Base-by-base conservation (phyloP, 1,140 invertebrate species). In the Saccostrea glomerata region DNA sequence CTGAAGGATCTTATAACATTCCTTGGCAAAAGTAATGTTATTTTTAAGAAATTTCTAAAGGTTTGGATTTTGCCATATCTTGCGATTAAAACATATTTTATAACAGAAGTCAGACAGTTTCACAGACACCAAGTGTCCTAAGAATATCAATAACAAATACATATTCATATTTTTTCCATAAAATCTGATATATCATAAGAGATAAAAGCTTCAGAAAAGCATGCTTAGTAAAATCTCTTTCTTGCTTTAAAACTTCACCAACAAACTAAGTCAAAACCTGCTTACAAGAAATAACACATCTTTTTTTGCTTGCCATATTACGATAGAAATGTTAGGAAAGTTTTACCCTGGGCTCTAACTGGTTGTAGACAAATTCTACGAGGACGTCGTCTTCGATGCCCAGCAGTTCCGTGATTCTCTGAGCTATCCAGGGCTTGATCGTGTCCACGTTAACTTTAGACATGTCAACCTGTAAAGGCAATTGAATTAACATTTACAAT, bases 361-460 rank as follows among this genome's bases (percentile, higher is more conserved):
- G 99, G 95, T 99, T 99, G 96, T 99, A 98, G 89, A 99, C 98
- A 97, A 99, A 99, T 95, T 99, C 98, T 89, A 99, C 97, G 82
- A 99, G 97, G 20, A 99, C 99, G 95, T 99, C 99, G 95, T 99
- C 99, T 95, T 99, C 99, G 94, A 99, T 98, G 97, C 98, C 95
- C 47, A 99, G 96, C 63, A 99, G 97, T 94, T 99, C 98, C 0
- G 98, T 99, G 56, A 99, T 97, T 95, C 98, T 98, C 92, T 98
- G 97, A 40, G 98, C 98, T 92, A 99, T 99, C 99, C 99, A 99
- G 90, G 99, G 99, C 94, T 99, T 99, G 89, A 99, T 96, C 13
- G 98, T 98, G 94, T 99, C 98, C 90, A 99, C 95, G 95, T 99
- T 99, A 54, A 99, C 98, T 96, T 99, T 99, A 63, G 97, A 97